Base-by-base conservation (phyloP, 2,797 vertebrate species). In the Eulemur mongoz region DNA sequence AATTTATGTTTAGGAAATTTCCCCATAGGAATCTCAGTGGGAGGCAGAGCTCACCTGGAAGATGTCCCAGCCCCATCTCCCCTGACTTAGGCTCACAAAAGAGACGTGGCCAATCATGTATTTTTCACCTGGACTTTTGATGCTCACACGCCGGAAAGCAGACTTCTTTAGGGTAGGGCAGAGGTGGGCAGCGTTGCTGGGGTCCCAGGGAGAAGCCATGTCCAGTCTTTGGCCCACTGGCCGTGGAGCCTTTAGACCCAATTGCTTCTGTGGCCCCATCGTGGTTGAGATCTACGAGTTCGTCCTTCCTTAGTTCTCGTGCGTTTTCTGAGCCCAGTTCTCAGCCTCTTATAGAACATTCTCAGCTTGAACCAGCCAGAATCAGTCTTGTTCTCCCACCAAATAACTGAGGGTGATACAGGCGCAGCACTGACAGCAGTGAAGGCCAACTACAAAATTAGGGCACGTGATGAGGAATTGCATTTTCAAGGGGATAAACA, bases 401-500 rank as follows among this genome's bases (percentile, higher is more conserved):
- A 65, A 75, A 65, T 61, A 80, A 35, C 65, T 25, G 43, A 93
- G 76, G 65, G 22, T 6, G 23, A 57, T 63, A 18, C 9, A 10
- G 48, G 15, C 54, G 35, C 45, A n/a, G 50, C 22, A 12, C 27
- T 43, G 45, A 63, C 2, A 6, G 7, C 27, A 18, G 40, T 54
- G 57, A 43, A 20, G 67, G 43, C 72, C 32, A 75, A 70, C 50
- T 7, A 23, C 50, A 76, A 76, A 94, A 91, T 0, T 52, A 18
- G 86, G 50, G 40, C 30, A 18, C 30, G 2, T 27, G 17, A 43
- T 48, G 70, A 80, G 89, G 43, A 88, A 84, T 0, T 40, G 45
- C 32, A 27, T 83, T 91, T 95, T 90, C 78, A 75, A 87, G 93
- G 57, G 22, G 84, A 43, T 88, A 63, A 75, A 59, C 57, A 95